Base-by-base conservation (phyloP, 2,113 vertebrate genomes). In the Oncorhynchus kisutch region DNA sequence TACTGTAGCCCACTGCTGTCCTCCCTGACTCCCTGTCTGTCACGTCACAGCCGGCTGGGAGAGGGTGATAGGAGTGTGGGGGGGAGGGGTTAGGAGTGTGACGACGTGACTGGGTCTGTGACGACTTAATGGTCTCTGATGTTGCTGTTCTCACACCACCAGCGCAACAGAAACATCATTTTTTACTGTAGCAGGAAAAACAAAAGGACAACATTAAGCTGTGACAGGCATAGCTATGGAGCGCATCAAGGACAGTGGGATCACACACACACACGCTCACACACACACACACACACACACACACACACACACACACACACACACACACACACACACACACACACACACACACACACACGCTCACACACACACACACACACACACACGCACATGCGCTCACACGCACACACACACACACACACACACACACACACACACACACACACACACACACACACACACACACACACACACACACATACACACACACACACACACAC, bases 121-220 rank as follows among this genome's bases (percentile, higher is more conserved):
- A 34, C 6, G 34, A 34, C 79, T 76, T 84, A 80, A 90, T 81
- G 71, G 74, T 74, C 75, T 65, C 76, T 82, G 75, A 79, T 81
- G 34, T 70, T 83, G 72, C 54, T 72, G 72, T 81, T 59, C 75
- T 77, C 69, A 83, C 72, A 77, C 60, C 73, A 67, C 22, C 76
- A 67, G 34, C 29, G 39, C 59, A 69, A 59, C 59, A 60, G n/a
- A n/a, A n/a, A 60, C 48, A 72, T 66, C 51, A 77, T 76, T 62
- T 24, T 71, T 68, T 74, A 60, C 39, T 65, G 65, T 54, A 20
- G 14, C 29, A 60, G 59, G 80, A 71, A 78, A 68, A 75, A 72
- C 24, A 31, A 62, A 70, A 75, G 62, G 66, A 72, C 27, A 49
- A 29, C 69, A 67, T 78, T 75, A 62, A 45, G 51, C 74, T 54